Percentiles rank a stretch among this genome's conserved stretches.
These are phyloP conservation scores for Drosophila koepferae DNA, from an alignment of 2,888 invertebrate species.

Conservation along the genomic window DNA sequence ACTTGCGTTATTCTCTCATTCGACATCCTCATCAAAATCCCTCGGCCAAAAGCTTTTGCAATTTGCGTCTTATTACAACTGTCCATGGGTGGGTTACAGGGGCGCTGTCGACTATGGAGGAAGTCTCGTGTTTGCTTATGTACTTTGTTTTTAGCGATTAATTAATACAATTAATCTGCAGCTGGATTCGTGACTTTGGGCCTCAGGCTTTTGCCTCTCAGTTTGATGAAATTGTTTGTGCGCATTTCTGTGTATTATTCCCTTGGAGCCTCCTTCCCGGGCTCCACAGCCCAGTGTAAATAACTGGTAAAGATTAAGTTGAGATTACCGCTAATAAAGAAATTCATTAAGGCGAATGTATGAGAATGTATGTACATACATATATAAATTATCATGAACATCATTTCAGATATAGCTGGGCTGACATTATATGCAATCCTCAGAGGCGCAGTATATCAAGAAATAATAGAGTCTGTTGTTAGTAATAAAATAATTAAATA, in stretches of 20 bases:
- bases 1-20: conserved; percentile 65
- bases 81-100: conserved; percentile 5
- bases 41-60: conserved; percentile 17
- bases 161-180: conserved; percentile 85
- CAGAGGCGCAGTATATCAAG: background rate
- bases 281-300: conserved; percentile 44
- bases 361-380: background rate
- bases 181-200: conserved; percentile 64
- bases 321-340: conserved; percentile 75
- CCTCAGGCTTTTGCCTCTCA: conserved; percentile 31
- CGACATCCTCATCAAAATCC: conserved; percentile 46
- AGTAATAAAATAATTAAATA: background rate
- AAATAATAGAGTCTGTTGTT: background rate
- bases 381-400: background rate
- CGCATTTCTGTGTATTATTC: conserved; percentile 68
- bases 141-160: conserved; percentile 82
- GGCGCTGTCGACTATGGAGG: background rate
- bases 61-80: conserved; percentile 59
- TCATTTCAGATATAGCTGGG: background rate
- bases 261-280: conserved; percentile 8
- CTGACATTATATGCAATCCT: no score
- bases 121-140: conserved; percentile 55
- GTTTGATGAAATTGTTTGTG: conserved; percentile 78
- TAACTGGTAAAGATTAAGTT: conserved; percentile 74
- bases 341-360: conserved; percentile 66